Percentiles rank a stretch among this genome's conserved stretches.
These are phyloP conservation scores for Neomonachus schauinslandi DNA, from an alignment of 2,113 vertebrate species.

Conservation along the genomic window DNA sequence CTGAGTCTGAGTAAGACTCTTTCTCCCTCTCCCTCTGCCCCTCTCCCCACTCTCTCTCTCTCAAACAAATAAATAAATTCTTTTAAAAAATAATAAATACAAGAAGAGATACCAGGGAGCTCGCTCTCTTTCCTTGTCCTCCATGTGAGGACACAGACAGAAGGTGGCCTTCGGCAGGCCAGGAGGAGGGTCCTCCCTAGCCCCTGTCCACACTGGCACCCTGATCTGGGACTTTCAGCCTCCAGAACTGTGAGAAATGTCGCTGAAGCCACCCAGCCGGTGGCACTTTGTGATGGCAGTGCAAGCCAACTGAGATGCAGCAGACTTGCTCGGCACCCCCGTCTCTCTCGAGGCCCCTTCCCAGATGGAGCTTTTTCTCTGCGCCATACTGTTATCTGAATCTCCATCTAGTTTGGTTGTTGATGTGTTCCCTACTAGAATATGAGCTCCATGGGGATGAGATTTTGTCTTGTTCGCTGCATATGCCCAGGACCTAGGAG, in stretches of 20 bases:
- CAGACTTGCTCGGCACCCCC: neutral
- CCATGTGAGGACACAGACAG: neutral
- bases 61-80: too few relatives aligned
- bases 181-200: neutral
- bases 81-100: too few relatives aligned
- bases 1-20: too few relatives aligned
- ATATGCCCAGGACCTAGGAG: neutral
- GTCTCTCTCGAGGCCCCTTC: neutral
- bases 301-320: neutral
- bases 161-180: neutral
- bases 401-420: neutral
- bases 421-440: neutral
- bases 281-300: neutral
- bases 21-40: too few relatives aligned
- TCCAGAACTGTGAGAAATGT: neutral
- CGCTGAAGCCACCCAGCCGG: neutral
- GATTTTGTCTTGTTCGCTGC: neutral
- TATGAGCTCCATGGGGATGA: fast-evolving
- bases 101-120: neutral
- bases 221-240: neutral
- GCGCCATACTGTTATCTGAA: fast-evolving
- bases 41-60: too few relatives aligned
- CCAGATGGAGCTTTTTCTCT: too few relatives aligned
- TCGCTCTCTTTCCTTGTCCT: neutral
- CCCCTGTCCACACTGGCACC: neutral